phyloP scores from a whole-genome alignment of 2,113 vertebrate species.

The Mirounga angustirostris region DNA sequence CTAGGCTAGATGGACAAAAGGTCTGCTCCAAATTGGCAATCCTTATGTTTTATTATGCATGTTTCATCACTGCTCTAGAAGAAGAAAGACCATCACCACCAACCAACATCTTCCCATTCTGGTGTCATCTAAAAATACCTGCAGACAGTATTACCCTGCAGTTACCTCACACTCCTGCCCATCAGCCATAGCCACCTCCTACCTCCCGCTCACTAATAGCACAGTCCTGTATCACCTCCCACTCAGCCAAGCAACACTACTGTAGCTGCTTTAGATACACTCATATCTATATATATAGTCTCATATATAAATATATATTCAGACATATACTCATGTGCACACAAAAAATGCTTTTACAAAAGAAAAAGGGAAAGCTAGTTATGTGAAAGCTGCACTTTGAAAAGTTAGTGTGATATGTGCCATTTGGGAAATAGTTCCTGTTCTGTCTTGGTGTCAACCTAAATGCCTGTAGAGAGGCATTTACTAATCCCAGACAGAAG shows the following conservation, averaged over 20 bases:
- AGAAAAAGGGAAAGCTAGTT: constrained; percentile 79
- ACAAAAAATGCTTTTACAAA: constrained; percentile 85
- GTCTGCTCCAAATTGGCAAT: constrained; percentile 57
- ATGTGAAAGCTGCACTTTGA: constrained; percentile 78
- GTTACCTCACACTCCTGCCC: constrained; percentile 87
- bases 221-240: constrained; percentile 91
- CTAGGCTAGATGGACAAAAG: constrained; percentile 58
- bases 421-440: background rate
- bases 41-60: constrained; percentile 35
- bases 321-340: constrained; percentile 84
- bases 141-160: constrained; percentile 86
- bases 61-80: constrained; percentile 69
- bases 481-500: background rate
- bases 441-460: background rate
- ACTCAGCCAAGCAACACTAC: constrained; percentile 88
- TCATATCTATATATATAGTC: constrained; percentile 88
- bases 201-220: constrained; percentile 91
- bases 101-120: constrained; percentile 84
- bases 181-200: constrained; percentile 89
- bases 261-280: constrained; percentile 88
- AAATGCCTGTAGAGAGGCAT: background rate
- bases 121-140: constrained; percentile 88
- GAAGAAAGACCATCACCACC: constrained; percentile 78
- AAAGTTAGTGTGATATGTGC: constrained; percentile 68
- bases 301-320: constrained; percentile 84